These are phyloP conservation scores for Semnopithecus entellus DNA, from an alignment of 2,113 vertebrate genomes.

Conservation along the genomic window DNA sequence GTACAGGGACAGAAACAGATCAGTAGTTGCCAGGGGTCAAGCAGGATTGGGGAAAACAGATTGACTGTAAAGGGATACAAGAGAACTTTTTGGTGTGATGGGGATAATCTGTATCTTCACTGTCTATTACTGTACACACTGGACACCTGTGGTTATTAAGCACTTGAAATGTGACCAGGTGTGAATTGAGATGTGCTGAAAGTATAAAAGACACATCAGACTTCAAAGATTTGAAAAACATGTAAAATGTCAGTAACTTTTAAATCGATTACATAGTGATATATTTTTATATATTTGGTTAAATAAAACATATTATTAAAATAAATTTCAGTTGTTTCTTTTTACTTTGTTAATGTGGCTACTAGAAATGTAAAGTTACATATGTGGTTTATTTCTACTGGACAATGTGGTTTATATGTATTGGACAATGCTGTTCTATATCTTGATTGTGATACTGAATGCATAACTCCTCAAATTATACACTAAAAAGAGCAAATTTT, in stretches of 20 bases:
- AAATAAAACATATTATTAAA: slow-evolving; percentile 2
- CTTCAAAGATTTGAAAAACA: background rate
- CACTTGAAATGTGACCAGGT: background rate
- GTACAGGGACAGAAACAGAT: background rate
- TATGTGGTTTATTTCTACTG: background rate
- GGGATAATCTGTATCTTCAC: background rate
- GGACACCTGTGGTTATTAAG: background rate
- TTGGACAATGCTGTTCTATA: background rate
- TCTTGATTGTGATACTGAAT: background rate
- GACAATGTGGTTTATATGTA: background rate
- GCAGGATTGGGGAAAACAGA: background rate
- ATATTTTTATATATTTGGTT: background rate
- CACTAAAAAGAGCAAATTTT: background rate
- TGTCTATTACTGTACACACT: background rate
- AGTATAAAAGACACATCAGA: background rate
- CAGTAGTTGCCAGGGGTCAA: background rate
- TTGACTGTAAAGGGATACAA: background rate
- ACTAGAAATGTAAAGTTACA: background rate
- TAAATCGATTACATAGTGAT: background rate
- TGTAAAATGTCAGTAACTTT: background rate
- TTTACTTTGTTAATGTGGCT: background rate
- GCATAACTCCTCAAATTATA: background rate
- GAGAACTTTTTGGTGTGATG: background rate
- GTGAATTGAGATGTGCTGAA: background rate
- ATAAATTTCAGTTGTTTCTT: background rate